A percentile compares a stretch with the other conserved stretches of the same genome.
These are phyloP conservation scores for Lochmaea crataegi DNA, from an alignment of 2,888 invertebrate species.

Conservation along the genomic window DNA sequence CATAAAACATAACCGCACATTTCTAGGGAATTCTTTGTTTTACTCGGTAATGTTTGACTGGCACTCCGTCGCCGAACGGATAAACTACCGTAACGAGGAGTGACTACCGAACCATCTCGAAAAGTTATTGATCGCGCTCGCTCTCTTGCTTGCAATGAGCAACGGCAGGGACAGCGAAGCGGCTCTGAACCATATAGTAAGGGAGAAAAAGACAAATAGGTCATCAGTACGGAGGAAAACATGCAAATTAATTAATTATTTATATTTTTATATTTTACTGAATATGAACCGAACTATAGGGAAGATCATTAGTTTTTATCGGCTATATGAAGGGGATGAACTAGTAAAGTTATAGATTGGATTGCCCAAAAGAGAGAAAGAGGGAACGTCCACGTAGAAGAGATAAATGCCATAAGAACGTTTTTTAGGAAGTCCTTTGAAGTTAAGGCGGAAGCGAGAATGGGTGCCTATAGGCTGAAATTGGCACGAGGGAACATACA, in stretches of 20 bases:
- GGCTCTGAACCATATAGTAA: conserved; percentile 23
- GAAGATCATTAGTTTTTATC: too few relatives aligned
- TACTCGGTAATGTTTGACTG: conserved; percentile 31
- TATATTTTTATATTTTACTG: too few relatives aligned
- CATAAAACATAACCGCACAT: conserved; percentile 36
- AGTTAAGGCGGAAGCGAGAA: too few relatives aligned
- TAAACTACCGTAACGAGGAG: conserved; percentile 34
- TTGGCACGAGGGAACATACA: too few relatives aligned
- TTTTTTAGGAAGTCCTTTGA: too few relatives aligned
- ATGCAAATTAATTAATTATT: neutral
- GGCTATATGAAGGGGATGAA: too few relatives aligned
- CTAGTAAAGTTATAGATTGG: too few relatives aligned
- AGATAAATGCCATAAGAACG: too few relatives aligned
- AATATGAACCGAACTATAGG: too few relatives aligned
- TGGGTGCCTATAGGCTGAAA: too few relatives aligned
- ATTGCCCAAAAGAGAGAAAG: too few relatives aligned
- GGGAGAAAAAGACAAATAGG: conserved; percentile 22
- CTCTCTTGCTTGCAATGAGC: conserved; percentile 27
- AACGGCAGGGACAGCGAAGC: conserved; percentile 30
- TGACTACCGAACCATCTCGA: conserved; percentile 35
- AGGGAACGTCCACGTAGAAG: too few relatives aligned
- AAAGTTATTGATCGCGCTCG: conserved; percentile 31
- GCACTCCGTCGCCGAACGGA: conserved; percentile 27
- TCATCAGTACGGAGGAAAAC: conserved; percentile 24
- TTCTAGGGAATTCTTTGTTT: conserved; percentile 36